These are phyloP conservation scores for Geopemphigus sp. DNA, from an alignment of 1,140 invertebrate genomes.

Conservation along the genomic window DNA sequence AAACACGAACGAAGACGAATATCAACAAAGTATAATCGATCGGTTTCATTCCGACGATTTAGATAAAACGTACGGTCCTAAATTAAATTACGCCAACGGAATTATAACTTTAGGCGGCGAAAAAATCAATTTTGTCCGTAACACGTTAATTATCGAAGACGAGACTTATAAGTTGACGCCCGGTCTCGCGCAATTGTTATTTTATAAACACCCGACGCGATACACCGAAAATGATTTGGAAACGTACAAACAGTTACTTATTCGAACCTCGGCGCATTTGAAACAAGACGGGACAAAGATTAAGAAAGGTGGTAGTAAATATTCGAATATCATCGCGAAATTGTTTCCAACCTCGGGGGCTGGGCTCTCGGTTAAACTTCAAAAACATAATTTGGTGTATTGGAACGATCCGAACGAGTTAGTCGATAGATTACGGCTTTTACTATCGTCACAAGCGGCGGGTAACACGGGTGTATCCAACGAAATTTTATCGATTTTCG, in stretches of 20 bases:
- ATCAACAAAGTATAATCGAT: background rate
- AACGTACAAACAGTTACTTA: background rate
- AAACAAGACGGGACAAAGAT: background rate
- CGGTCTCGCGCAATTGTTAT: background rate
- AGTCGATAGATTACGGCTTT: constrained; percentile 54
- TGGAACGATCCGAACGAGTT: constrained; percentile 56
- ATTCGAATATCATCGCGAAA: background rate
- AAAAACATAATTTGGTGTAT: constrained; percentile 51
- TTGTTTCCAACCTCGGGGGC: background rate
- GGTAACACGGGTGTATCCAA: constrained; percentile 55
- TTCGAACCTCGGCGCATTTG: background rate
- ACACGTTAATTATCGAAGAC: no score
- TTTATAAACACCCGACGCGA: background rate
- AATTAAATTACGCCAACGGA: background rate
- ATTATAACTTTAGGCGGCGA: no score
- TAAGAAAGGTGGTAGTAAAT: no score
- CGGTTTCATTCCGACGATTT: background rate
- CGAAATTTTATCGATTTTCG: constrained; percentile 56
- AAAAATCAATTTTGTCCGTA: no score
- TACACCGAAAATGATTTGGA: background rate
- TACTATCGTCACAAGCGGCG: constrained; percentile 54
- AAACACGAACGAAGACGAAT: background rate
- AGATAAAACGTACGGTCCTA: constrained; percentile 2
- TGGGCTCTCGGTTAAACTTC: background rate
- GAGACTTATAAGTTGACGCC: no score